A percentile compares a stretch with the other conserved stretches of the same genome.
These are phyloP conservation scores for Lates calcarifer DNA, from an alignment of 2,113 vertebrate genomes.

Conservation along the genomic window DNA sequence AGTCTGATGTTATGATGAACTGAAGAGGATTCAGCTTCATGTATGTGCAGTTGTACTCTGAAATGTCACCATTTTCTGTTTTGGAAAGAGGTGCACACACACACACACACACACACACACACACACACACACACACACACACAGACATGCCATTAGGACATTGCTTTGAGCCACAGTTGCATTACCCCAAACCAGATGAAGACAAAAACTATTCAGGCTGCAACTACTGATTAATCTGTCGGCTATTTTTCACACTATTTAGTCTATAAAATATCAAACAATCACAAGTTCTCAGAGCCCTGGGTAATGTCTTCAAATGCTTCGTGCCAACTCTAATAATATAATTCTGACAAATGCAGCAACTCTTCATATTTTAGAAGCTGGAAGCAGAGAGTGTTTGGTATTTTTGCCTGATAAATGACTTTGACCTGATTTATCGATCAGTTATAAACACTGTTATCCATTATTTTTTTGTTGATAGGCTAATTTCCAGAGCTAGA, in stretches of 20 bases:
- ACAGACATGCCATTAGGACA: background rate
- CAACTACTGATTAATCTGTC: background rate
- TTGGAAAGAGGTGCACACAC: background rate
- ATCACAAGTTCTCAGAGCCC: background rate
- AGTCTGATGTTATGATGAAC: conserved; percentile 68
- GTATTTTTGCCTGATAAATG: background rate
- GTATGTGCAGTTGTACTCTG: conserved; percentile 67
- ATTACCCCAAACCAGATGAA: background rate
- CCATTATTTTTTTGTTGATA: background rate
- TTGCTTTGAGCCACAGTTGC: background rate
- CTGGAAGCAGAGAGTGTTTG: background rate
- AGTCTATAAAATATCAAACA: no score
- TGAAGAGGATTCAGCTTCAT: conserved; percentile 72
- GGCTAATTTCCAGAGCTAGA: background rate
- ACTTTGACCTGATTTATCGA: background rate
- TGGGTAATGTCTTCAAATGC: background rate
- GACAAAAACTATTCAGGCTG: background rate
- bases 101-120: background rate
- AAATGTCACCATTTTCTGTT: conserved; percentile 21
- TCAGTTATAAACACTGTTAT: no score
- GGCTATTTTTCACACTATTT: no score
- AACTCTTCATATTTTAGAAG: background rate
- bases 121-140: background rate
- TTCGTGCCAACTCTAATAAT: background rate
- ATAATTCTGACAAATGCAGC: background rate